Percentiles rank a stretch among this genome's conserved stretches.
These are phyloP conservation scores for Pherbina coryleti DNA, from an alignment of 2,888 invertebrate genomes.

Conservation along the genomic window DNA sequence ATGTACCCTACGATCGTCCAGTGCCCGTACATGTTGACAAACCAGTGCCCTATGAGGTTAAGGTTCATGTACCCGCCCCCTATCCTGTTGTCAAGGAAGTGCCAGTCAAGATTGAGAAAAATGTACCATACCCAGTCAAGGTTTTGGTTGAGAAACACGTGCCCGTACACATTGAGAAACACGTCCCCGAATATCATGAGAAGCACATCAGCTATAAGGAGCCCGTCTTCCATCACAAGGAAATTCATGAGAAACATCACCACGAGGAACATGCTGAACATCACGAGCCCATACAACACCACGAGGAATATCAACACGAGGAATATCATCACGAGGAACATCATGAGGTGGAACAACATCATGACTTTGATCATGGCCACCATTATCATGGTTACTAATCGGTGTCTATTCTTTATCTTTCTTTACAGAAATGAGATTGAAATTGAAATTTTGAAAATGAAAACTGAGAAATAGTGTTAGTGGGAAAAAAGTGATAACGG, in stretches of 20 bases:
- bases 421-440: constrained; percentile 58
- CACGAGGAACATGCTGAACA: constrained; percentile 46
- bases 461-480: constrained; percentile 2
- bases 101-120: constrained; percentile 77
- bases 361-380: constrained; percentile 61
- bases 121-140: constrained; percentile 79
- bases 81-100: constrained; percentile 79
- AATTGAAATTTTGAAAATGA: constrained; percentile 5
- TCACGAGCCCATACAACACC: constrained; percentile 41
- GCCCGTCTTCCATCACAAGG: constrained; percentile 30
- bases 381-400: constrained; percentile 50
- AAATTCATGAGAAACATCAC: constrained; percentile 50
- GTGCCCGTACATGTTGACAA: constrained; percentile 80
- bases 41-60: constrained; percentile 81
- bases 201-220: constrained; percentile 80
- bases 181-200: constrained; percentile 73
- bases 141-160: constrained; percentile 78
- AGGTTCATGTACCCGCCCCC: constrained; percentile 77
- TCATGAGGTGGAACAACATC: constrained; percentile 55
- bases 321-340: constrained; percentile 43
- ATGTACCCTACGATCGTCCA: constrained; percentile 74
- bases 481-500: constrained; percentile 8
- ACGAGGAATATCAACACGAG: constrained; percentile 52
- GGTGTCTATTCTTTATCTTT: constrained; percentile 44
- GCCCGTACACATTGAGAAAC: constrained; percentile 82